These are phyloP conservation scores for Amaurobius ferox DNA, from an alignment of 2,888 invertebrate species.

Conservation along the genomic window DNA sequence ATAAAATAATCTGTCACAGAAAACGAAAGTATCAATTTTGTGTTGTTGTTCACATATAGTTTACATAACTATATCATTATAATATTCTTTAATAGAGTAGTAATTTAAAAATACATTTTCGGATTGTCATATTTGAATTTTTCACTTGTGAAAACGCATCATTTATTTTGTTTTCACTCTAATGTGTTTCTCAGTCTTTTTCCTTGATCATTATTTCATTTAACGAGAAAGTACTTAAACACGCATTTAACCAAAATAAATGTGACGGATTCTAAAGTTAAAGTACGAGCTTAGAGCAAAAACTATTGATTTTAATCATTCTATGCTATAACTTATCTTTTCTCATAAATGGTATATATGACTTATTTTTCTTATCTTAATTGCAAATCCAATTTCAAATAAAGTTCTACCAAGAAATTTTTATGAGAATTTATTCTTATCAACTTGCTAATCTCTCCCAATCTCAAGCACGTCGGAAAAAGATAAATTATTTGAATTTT, in stretches of 20 bases:
- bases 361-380: slow-evolving; percentile 2
- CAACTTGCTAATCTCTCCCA: not conserved
- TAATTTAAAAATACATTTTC: no score
- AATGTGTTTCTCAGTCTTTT: no score
- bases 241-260: not conserved
- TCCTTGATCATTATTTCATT: not conserved
- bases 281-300: not conserved
- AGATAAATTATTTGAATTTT: not conserved
- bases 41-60: no score
- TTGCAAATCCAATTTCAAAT: not conserved
- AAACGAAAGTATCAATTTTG: no score
- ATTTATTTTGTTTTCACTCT: no score
- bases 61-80: no score
- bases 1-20: no score
- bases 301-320: not conserved
- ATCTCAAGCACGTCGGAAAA: slow-evolving; percentile 1
- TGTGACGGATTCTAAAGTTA: not conserved
- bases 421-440: not conserved
- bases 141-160: no score
- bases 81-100: no score
- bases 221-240: not conserved
- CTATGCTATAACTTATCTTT: not conserved
- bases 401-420: not conserved
- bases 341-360: not conserved
- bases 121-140: no score